Conservation (phyloP, 2,113 vertebrate genomes). For the Symphodus melops region DNA sequence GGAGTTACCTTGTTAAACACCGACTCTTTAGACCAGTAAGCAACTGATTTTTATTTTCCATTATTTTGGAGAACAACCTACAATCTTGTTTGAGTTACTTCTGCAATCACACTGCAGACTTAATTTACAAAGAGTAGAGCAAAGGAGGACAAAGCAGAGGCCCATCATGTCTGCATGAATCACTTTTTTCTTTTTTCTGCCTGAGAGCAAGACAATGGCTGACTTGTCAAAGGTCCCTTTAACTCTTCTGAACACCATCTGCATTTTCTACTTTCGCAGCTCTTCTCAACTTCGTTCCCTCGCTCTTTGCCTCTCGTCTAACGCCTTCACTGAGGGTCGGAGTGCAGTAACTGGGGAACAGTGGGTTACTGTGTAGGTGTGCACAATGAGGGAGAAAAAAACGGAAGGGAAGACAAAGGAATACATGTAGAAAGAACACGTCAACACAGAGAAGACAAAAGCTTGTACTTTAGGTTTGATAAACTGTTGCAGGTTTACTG, state of each 20-base stretch:
- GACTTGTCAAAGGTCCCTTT: slow-evolving; percentile 40
- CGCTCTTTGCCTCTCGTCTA: slow-evolving; percentile 9
- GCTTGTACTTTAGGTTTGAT: slow-evolving; percentile 9
- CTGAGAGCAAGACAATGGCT: slow-evolving; percentile 31
- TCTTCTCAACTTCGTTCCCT: background rate
- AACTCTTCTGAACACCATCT: slow-evolving; percentile 41
- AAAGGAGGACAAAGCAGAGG: background rate
- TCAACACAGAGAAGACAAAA: background rate
- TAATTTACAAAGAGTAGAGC: no score
- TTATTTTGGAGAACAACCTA: slow-evolving; percentile 9
- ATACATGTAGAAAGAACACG: background rate
- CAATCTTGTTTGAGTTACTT: background rate
- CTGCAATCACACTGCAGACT: slow-evolving; percentile 3
- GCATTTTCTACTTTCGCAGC: slow-evolving; percentile 21
- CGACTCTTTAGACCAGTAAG: no score
- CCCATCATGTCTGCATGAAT: slow-evolving; percentile 6
- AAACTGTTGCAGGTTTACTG: slow-evolving; percentile 16
- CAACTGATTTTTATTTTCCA: background rate
- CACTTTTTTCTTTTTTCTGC: background rate
- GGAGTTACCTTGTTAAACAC: no score
- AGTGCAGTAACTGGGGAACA: slow-evolving; percentile 20
- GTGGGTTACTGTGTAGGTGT: slow-evolving; percentile 3
- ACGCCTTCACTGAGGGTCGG: slow-evolving; percentile 27
- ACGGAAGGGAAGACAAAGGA: slow-evolving; percentile 1
- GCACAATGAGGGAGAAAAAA: background rate